Percentiles rank a stretch among this genome's conserved stretches.
Conservation (phyloP, 2,888 invertebrate genomes). For the Papilio protenor region DNA sequence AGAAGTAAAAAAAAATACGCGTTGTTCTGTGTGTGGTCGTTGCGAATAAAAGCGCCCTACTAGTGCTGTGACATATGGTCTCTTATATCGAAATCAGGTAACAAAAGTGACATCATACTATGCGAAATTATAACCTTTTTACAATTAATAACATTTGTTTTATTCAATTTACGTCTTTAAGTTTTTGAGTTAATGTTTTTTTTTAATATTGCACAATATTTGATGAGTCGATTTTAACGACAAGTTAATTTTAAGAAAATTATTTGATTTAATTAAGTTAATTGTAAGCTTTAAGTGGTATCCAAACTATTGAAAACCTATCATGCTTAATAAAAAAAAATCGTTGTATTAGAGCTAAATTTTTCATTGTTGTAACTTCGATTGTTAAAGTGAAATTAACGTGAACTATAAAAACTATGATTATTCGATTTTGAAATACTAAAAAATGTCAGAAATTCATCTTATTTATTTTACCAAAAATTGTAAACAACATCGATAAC, state of each 20-base stretch:
- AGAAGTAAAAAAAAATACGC: constrained; percentile 53
- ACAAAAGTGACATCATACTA: constrained; percentile 24
- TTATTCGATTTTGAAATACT: not conserved
- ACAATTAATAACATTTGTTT: not conserved
- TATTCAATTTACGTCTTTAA: not conserved
- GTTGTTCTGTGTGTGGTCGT: constrained; percentile 70
- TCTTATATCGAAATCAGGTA: constrained; percentile 10
- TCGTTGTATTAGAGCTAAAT: not conserved
- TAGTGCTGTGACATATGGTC: constrained; percentile 45
- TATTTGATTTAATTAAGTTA: too few species aligned
- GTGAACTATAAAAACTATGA: too few species aligned
- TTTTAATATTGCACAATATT: not conserved
- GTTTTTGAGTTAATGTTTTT: not conserved
- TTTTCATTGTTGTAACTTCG: not conserved
- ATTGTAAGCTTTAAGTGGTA: not conserved
- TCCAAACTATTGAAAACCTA: not conserved
- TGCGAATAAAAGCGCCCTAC: constrained; percentile 67
- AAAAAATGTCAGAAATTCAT: not conserved
- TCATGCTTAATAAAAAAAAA: too few species aligned
- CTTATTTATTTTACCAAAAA: not conserved
- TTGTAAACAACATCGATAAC: not conserved
- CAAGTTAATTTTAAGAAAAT: not conserved
- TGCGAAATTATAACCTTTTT: constrained; percentile 2
- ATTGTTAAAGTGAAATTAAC: not conserved
- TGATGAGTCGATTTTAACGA: not conserved